Evolutionary conservation across 2,888 invertebrate genomes (phyloP), one percentile per base, ranked within the genome.

Genomic region (Barypeithes pellucidus): DNA sequence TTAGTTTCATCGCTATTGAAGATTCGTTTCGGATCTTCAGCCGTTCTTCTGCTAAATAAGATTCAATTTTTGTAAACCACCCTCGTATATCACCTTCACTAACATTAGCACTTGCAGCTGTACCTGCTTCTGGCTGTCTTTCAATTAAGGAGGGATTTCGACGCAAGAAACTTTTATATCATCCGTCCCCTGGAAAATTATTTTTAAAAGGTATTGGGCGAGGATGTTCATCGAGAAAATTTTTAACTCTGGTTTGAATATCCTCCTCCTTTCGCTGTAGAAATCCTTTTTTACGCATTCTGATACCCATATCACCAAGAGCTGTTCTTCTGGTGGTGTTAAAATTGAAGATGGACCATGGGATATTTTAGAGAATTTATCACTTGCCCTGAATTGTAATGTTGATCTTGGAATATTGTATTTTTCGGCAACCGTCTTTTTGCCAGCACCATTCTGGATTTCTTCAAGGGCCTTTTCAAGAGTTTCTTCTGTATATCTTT

Each of bases 1-100:
- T 73, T 72, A 11, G 81, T 81, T 77, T 84, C 81, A 74, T 82
- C 82, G 1, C 77, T 79, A 77, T 81, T 82, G 62, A 78, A 81
- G 12, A 82, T 77, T 66, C 80, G 52, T n/a, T 29, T 70, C 11
- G 80, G 79, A 54, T 82, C 79, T 43, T 75, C 24, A 24, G 24
- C 24, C 5, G 24, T 24, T 24, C 24, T 14, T 79, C 76, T 67
- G 67, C 73, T 7, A 80, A 59, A 65, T 72, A 76, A 36, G 62
- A 14, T 63, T 79, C 71, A 59, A 81, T 77, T 52, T 77, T 43
- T 24, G 43, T 41, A 69, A 81, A 81, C 81, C 81, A 81, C 16
- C 62, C 63, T 73, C 69, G 77, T 8, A 81, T 79, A 67, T 81
- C 77, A 47, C 57, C 68, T 76, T 80, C 80, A 18, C 77, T 72